Percentiles rank a stretch among this genome's conserved stretches.
These are phyloP conservation scores for Ashinkailepas kermadecensis DNA, from an alignment of 2,888 invertebrate species.

Conservation along the genomic window DNA sequence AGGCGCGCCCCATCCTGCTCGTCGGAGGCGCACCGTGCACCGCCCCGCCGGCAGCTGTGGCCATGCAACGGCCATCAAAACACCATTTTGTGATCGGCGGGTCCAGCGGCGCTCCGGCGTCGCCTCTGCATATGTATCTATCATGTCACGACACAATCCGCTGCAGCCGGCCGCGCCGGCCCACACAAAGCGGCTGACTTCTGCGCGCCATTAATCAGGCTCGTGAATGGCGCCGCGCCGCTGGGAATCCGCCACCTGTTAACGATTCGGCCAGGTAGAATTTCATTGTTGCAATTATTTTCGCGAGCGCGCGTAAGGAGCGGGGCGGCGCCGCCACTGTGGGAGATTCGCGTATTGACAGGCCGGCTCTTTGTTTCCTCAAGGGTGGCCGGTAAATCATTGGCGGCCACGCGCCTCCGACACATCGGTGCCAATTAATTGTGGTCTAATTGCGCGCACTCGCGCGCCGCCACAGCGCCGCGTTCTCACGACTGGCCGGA, in stretches of 20 bases:
- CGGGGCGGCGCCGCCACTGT: not conserved
- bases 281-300: constrained; percentile 20
- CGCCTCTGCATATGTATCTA: not conserved
- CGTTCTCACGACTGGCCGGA: not conserved
- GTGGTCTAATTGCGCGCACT: not conserved
- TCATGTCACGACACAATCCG: not conserved
- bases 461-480: not conserved
- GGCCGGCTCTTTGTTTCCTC: constrained; percentile 4
- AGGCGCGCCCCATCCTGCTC: not conserved
- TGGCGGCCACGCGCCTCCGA: not conserved
- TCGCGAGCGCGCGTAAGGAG: not conserved
- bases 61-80: not conserved
- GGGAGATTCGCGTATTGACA: constrained; percentile 14
- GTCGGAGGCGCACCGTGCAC: no score
- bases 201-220: constrained; percentile 1
- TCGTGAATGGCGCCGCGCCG: not conserved
- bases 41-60: no score
- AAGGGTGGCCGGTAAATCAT: constrained; percentile 16
- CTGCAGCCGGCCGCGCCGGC: not conserved
- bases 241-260: not conserved
- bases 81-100: not conserved
- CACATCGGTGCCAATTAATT: not conserved
- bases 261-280: constrained; percentile 18
- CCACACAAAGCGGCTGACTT: constrained; percentile 2
- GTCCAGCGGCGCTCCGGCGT: not conserved